These are phyloP conservation scores for Rhinolophus ferrumequinum DNA, from an alignment of 2,113 vertebrate genomes.

Conservation along the genomic window DNA sequence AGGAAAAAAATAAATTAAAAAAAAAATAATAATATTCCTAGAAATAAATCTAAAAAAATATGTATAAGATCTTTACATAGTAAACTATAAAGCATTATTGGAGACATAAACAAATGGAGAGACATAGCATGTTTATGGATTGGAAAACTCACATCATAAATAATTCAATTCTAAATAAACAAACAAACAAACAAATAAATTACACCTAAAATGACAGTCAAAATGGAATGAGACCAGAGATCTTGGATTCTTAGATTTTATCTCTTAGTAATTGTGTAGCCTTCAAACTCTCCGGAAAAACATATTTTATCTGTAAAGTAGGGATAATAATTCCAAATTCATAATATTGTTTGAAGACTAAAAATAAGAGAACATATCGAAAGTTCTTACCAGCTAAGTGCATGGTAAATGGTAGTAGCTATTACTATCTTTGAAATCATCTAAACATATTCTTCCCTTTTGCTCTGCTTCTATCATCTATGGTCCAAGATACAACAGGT, in stretches of 20 bases:
- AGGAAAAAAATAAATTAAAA: too few relatives aligned
- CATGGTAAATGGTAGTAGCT: background rate
- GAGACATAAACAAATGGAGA: too few relatives aligned
- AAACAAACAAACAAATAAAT: background rate
- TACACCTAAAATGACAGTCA: background rate
- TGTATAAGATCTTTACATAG: too few relatives aligned
- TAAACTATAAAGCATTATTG: too few relatives aligned
- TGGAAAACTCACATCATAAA: too few relatives aligned
- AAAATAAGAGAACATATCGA: background rate
- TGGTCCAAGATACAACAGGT: background rate
- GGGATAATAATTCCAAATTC: background rate
- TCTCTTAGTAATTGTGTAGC: background rate
- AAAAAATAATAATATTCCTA: too few relatives aligned
- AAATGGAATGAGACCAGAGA: background rate
- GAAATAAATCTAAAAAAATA: too few relatives aligned
- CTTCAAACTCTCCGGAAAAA: background rate
- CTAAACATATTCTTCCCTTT: background rate
- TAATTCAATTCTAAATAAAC: too few relatives aligned
- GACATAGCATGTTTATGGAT: too few relatives aligned
- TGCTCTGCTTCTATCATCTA: background rate
- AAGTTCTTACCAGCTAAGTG: background rate
- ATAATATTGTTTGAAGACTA: background rate
- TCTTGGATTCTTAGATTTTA: background rate
- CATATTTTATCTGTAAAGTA: constrained; percentile 11
- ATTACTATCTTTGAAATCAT: background rate